These are phyloP conservation scores for Kobus ellipsiprymnus DNA, from an alignment of 2,113 vertebrate genomes.

Conservation along the genomic window DNA sequence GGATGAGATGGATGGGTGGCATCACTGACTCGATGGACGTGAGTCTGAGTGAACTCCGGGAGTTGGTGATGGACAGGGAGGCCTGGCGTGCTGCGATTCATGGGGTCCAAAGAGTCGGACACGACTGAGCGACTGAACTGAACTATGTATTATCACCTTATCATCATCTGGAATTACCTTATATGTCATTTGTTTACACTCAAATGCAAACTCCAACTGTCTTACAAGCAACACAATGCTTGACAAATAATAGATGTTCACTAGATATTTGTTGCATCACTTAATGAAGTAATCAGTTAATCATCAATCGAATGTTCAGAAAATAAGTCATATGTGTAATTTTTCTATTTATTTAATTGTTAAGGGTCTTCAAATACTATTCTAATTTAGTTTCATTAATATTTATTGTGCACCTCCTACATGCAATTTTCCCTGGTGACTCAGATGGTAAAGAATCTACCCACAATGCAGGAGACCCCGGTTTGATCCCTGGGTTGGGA, in stretches of 20 bases:
- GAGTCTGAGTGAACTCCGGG: no score
- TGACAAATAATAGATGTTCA: neutral
- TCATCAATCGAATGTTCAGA: neutral
- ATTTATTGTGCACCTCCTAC: neutral
- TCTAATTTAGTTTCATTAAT: neutral
- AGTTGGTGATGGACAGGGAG: no score
- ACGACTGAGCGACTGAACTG: no score
- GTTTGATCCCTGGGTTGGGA: neutral
- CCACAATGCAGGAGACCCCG: neutral
- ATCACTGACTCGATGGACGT: no score
- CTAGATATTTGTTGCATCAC: neutral
- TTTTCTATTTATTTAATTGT: neutral
- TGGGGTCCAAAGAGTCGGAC: no score
- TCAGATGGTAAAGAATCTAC: neutral
- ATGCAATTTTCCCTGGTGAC: neutral
- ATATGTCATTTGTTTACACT: neutral
- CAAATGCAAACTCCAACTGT: neutral
- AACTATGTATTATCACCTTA: neutral
- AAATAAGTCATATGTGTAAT: neutral
- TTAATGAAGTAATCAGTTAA: neutral
- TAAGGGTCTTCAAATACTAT: neutral
- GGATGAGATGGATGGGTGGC: no score
- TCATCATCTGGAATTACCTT: neutral
- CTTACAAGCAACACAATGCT: neutral
- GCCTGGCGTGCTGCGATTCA: no score